Conservation (phyloP, 2,113 vertebrate genomes). For the Plecotus auritus region DNA sequence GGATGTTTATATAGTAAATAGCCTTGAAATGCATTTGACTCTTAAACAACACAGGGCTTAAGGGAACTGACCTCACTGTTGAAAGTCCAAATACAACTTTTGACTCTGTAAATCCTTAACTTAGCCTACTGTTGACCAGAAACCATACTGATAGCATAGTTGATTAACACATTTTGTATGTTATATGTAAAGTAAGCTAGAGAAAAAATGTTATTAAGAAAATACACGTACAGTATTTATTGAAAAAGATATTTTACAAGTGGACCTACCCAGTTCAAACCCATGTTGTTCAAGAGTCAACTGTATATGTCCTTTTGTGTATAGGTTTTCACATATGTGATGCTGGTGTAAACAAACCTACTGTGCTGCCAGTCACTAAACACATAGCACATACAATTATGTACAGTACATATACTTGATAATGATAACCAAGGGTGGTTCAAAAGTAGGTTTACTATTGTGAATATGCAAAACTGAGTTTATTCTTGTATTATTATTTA, state of each 20-base stretch:
- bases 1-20: not conserved
- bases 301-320: not conserved
- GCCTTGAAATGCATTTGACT: not conserved
- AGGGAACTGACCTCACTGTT: not conserved
- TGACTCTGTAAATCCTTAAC: not conserved
- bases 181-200: not conserved
- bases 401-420: not conserved
- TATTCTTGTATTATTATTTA: not conserved
- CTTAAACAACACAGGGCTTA: not conserved
- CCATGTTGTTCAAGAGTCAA: not conserved
- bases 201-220: not conserved
- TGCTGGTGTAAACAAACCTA: not conserved
- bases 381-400: not conserved
- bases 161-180: not conserved
- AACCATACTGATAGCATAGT: not conserved
- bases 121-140: not conserved
- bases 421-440: not conserved
- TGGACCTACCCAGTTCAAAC: not conserved
- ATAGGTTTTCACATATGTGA: not conserved
- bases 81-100: not conserved
- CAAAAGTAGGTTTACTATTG: not conserved
- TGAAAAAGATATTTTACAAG: not conserved
- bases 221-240: not conserved
- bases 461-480: not conserved
- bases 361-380: not conserved